phyloP scores from a whole-genome alignment of 1,140 invertebrate genomes.

The Danaus melanippus region DNA sequence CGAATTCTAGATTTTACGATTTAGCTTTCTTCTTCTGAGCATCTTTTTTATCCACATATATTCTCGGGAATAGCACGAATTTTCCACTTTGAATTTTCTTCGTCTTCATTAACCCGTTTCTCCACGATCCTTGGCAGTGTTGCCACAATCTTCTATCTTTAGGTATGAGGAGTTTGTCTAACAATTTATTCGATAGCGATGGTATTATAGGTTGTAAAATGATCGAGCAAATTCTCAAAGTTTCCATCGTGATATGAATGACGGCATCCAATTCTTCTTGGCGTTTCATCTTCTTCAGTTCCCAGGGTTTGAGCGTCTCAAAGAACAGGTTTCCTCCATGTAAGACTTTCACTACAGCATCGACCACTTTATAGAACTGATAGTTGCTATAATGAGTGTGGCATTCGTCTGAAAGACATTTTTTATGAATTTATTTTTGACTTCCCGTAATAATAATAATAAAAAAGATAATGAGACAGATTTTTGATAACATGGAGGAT shows the following conservation, averaged over 20 bases:
- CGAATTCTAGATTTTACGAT: constrained; percentile 17
- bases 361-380: constrained; percentile 89
- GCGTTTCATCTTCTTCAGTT: constrained; percentile 73
- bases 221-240: constrained; percentile 82
- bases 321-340: constrained; percentile 90
- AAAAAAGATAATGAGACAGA: too few relatives aligned
- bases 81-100: constrained; percentile 53
- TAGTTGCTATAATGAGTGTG: constrained; percentile 80
- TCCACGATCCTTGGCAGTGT: constrained; percentile 51
- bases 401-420: constrained; percentile 68
- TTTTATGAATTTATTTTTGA: too few relatives aligned
- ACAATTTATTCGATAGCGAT: constrained; percentile 75
- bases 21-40: constrained; percentile 35
- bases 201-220: constrained; percentile 91
- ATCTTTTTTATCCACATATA: constrained; percentile 47
- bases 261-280: constrained; percentile 78
- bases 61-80: constrained; percentile 54
- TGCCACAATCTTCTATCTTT: constrained; percentile 38
- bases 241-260: constrained; percentile 88
- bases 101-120: constrained; percentile 30
- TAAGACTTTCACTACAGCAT: constrained; percentile 81
- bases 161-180: constrained; percentile 78
- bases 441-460: too few relatives aligned
- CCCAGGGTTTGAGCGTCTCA: constrained; percentile 90
- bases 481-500: too few relatives aligned